Percentiles rank a stretch among this genome's conserved stretches.
These are phyloP conservation scores for Bergia puertoricense DNA, from an alignment of 92 coral and sea anemone species.

Conservation along the genomic window DNA sequence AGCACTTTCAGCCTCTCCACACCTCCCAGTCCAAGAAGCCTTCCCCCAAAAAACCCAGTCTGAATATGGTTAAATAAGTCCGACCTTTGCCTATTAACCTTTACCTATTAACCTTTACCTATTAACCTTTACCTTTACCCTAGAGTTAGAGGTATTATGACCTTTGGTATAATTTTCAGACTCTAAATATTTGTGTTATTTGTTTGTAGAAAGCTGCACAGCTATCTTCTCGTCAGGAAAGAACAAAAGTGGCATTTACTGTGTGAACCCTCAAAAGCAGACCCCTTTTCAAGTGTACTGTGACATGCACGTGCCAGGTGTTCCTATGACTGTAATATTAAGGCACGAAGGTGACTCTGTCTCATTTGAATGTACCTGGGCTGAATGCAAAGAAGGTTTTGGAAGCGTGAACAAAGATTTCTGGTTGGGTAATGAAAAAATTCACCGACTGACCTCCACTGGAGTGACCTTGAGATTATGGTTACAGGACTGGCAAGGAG, in stretches of 20 bases:
- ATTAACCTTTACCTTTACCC: too few relatives aligned
- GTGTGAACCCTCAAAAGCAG: background rate
- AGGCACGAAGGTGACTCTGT: background rate
- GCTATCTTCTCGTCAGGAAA: background rate
- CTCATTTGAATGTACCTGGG: background rate
- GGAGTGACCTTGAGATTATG: background rate
- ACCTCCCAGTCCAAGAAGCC: too few relatives aligned
- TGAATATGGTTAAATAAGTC: too few relatives aligned
- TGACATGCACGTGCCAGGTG: background rate
- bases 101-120: too few relatives aligned
- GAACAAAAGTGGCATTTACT: background rate
- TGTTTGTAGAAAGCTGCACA: background rate
- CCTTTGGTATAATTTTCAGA: background rate
- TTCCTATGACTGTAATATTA: background rate
- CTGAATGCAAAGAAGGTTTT: background rate
- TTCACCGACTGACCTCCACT: background rate
- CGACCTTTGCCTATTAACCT: too few relatives aligned
- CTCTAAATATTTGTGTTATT: background rate
- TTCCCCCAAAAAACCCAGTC: too few relatives aligned
- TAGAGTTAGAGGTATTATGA: too few relatives aligned
- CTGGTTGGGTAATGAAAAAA: conserved; percentile 6
- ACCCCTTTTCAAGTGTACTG: background rate
- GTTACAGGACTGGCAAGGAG: background rate
- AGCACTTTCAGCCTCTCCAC: too few relatives aligned
- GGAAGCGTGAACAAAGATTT: background rate